phyloP scores from a whole-genome alignment of 2,888 invertebrate species.

The Nebria brevicollis region DNA sequence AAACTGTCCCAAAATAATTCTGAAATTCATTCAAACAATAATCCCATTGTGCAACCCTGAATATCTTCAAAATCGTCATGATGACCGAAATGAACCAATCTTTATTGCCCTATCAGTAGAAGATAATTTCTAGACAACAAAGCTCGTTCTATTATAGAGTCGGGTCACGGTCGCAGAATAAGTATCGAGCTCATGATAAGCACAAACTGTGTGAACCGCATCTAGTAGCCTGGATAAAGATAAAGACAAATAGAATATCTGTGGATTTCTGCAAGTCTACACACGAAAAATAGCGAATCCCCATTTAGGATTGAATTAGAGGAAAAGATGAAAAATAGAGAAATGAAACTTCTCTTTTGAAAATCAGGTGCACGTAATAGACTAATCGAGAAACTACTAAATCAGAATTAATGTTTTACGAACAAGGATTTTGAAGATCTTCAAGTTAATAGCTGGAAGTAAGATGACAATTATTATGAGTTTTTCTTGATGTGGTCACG shows the following conservation, averaged over 20 bases:
- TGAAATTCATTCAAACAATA: neutral
- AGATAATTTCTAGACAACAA: neutral
- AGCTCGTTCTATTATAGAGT: neutral
- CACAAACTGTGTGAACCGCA: neutral
- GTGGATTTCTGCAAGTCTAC: no score
- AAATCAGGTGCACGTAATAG: neutral
- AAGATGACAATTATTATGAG: neutral
- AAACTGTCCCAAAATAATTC: neutral
- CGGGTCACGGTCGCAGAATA: neutral
- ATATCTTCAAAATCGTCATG: neutral
- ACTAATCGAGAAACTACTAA: neutral
- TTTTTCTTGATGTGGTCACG: constrained; percentile 14
- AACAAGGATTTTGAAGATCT: neutral
- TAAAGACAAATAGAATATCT: no score
- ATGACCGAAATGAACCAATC: no score
- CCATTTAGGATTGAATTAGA: no score
- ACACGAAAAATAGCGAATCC: no score
- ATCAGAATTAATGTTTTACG: no score
- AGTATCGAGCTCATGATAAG: neutral
- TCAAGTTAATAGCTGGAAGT: neutral
- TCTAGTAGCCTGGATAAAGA: neutral
- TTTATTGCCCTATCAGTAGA: neutral
- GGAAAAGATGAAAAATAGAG: neutral
- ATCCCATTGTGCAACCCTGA: neutral
- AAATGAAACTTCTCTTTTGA: neutral